A percentile compares a stretch with the other conserved stretches of the same genome.
Evolutionary conservation across 2,113 vertebrate species (phyloP).

Genomic region (Tragelaphus scriptus): DNA sequence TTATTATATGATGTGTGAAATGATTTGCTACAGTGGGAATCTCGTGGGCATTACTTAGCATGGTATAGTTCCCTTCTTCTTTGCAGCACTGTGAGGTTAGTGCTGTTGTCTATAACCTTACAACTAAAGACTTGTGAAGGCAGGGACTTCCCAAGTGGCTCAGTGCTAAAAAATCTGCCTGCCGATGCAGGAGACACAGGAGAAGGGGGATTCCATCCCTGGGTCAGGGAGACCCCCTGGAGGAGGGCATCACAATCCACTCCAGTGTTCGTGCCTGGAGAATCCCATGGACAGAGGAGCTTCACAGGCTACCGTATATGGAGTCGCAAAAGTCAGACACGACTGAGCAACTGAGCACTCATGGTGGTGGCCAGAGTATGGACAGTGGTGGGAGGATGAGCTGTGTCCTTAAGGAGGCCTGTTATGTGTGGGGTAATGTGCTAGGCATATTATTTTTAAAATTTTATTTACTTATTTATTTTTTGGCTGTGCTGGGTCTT

Average conservation of each 20-base stretch:
- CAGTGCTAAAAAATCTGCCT: background rate
- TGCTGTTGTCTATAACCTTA: background rate
- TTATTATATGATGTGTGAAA: background rate
- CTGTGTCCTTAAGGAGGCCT: background rate
- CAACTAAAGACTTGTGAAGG: background rate
- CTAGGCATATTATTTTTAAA: background rate
- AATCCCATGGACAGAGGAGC: background rate
- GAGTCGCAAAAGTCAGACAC: background rate
- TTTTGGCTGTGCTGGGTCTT: background rate
- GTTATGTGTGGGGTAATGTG: accelerated
- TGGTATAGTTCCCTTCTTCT: background rate
- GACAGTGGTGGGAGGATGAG: background rate
- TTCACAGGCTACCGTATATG: background rate
- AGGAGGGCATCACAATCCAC: background rate
- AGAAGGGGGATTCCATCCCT: background rate
- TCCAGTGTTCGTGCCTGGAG: background rate
- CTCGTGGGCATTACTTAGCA: accelerated
- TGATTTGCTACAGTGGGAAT: background rate
- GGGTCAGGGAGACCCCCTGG: background rate
- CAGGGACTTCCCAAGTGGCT: background rate
- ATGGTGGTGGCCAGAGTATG: background rate
- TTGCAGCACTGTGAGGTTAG: background rate
- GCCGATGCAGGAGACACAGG: background rate
- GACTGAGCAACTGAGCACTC: background rate
- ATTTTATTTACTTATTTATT: background rate